Percentiles rank a stretch among this genome's conserved stretches.
phyloP scores from a whole-genome alignment of 1,140 invertebrate genomes.

The Apis florea region DNA sequence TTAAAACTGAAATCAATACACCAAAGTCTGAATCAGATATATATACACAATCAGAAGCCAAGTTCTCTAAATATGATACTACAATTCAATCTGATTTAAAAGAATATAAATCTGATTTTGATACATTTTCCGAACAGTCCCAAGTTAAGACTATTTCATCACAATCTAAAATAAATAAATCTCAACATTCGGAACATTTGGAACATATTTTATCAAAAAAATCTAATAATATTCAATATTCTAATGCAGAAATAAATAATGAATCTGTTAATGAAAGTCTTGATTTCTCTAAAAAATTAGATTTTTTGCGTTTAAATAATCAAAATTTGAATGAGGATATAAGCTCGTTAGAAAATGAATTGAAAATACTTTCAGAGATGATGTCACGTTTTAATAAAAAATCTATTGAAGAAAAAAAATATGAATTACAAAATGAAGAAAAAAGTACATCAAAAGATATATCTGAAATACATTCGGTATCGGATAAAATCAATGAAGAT shows the following conservation, averaged over 20 bases:
- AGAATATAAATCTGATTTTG: constrained; percentile 35
- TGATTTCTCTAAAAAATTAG: constrained; percentile 66
- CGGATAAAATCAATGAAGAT: constrained; percentile 47
- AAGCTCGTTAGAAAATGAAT: constrained; percentile 74
- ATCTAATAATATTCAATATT: constrained; percentile 18
- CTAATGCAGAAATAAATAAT: constrained; percentile 12
- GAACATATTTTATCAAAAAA: constrained; percentile 19
- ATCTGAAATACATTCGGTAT: constrained; percentile 68
- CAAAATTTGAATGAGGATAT: constrained; percentile 76
- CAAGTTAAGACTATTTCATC: constrained; percentile 10
- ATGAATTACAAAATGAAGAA: constrained; percentile 43
- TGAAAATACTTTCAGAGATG: constrained; percentile 76
- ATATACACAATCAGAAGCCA: constrained; percentile 40
- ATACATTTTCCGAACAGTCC: constrained; percentile 38
- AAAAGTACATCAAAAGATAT: constrained; percentile 71
- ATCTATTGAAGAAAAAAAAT: constrained; percentile 66
- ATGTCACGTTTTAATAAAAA: constrained; percentile 76
- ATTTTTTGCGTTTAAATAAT: constrained; percentile 72
- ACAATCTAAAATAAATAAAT: constrained; percentile 15
- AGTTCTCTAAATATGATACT: constrained; percentile 23
- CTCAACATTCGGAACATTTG: not conserved
- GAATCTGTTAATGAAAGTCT: constrained; percentile 18
- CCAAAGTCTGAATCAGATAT: constrained; percentile 44
- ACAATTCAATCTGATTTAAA: constrained; percentile 32
- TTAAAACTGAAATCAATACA: constrained; percentile 55